phyloP scores from a whole-genome alignment of 2,113 vertebrate species.

The Sebastes fasciatus region DNA sequence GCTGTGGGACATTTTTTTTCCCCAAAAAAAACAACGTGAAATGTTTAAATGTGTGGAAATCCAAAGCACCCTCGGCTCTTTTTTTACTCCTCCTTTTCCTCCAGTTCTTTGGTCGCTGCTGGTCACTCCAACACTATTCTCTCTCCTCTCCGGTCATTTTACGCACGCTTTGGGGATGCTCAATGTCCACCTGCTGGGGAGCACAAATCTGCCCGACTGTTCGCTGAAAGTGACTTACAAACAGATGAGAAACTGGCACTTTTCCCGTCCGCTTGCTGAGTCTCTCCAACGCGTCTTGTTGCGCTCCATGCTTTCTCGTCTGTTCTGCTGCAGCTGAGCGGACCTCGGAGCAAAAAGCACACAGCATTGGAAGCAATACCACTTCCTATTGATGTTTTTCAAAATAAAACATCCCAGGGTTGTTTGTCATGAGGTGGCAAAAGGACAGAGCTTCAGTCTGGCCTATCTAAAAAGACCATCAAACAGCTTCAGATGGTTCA shows the following conservation, averaged over 20 bases:
- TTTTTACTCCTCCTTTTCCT: constrained; percentile 14
- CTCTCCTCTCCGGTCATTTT: constrained; percentile 40
- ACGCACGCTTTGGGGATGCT: constrained; percentile 24
- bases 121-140: constrained; percentile 40
- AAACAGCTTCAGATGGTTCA: too few species aligned
- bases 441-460: not conserved
- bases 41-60: not conserved
- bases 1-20: constrained; percentile 15
- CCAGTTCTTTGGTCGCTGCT: constrained; percentile 31
- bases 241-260: constrained; percentile 33
- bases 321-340: constrained; percentile 56
- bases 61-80: constrained; percentile 4
- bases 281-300: constrained; percentile 70
- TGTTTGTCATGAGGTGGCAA: not conserved
- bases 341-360: constrained; percentile 18
- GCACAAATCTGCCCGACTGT: not conserved
- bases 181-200: constrained; percentile 16
- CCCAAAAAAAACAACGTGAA: not conserved
- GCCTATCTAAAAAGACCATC: too few species aligned
- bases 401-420: constrained; percentile 50
- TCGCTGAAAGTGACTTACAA: constrained; percentile 31
- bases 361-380: not conserved
- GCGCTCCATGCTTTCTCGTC: constrained; percentile 76
- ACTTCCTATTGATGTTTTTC: constrained; percentile 50
- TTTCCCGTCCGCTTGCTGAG: constrained; percentile 39